Evolutionary conservation across 2,113 vertebrate genomes (phyloP), one percentile per base, ranked within the genome.

Genomic region (Rafetus swinhoei): DNA sequence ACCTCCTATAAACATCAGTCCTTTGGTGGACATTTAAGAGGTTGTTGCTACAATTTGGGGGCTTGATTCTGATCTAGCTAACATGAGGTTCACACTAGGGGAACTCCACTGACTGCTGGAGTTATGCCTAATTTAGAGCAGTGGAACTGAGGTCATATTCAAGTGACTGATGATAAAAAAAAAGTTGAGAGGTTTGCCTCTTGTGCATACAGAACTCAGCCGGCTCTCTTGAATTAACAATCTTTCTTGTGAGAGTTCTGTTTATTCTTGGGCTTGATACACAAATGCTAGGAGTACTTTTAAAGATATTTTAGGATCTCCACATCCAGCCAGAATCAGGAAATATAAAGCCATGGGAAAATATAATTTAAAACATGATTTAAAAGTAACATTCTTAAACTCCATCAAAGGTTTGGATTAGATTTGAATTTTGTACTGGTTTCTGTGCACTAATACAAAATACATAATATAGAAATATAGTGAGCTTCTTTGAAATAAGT

Each of bases 21-120:
- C 9, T 93, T 81, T 87, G 45, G 29, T 56, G 92, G 79, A 81
- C 14, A 81, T 92, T 90, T 83, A 56, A 15, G 45, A 94, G 89
- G 82, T 4, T 57, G 21, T 85, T 89, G n/a, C 56, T 89, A 69
- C 85, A 82, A 65, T 91, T 87, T 87, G 60, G 76, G n/a, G 9
- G 29, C 86, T 76, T 85, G n/a, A 77, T 87, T 35, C 50, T 52
- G 86, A 15, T 82, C 82, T 56, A 81, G 76, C 89, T 95, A 91
- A 87, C 13, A 85, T 80, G 55, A 24, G 74, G 45, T 76, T 76
- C 35, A 45, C 22, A 25, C 6, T 50, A 59, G 21, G 52, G 45
- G 18, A 89, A 35, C 59, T 89, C 52, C 60, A 52, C 0, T 0
- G 45, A 87, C 69, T 87, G 39, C 24, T 45, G 74, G 5, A 50